These are phyloP conservation scores for Pseudomyrmex cubaensis DNA, from an alignment of 1,140 invertebrate species.

Conservation along the genomic window DNA sequence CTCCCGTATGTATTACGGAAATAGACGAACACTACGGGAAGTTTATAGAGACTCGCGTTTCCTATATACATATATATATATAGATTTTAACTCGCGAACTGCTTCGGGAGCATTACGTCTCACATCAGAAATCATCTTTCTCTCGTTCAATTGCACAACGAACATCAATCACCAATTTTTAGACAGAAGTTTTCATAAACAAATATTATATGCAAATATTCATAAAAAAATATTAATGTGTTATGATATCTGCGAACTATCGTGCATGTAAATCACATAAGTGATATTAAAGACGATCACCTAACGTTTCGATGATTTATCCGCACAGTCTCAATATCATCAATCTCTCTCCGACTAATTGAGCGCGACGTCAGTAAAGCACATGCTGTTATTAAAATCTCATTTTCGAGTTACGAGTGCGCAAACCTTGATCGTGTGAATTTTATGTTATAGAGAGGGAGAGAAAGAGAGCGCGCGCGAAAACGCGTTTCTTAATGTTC, in stretches of 20 bases:
- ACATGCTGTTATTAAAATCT: conserved; percentile 52
- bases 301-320: conserved; percentile 23
- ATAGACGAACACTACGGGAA: conserved; percentile 30
- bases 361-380: conserved; percentile 14
- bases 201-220: not conserved
- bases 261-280: conserved; percentile 1
- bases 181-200: not conserved
- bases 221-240: not conserved
- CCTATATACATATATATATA: not conserved
- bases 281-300: not conserved
- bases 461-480: not conserved
- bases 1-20: conserved; percentile 30
- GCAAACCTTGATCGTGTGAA: not conserved
- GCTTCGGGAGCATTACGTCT: not conserved
- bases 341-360: conserved; percentile 45
- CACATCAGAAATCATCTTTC: conserved; percentile 1
- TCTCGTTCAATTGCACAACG: not conserved
- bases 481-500: conserved; percentile 24
- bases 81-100: conserved; percentile 50
- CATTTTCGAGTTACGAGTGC: conserved; percentile 33
- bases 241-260: not conserved
- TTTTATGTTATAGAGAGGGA: not conserved
- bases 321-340: conserved; percentile 32
- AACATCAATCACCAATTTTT: not conserved
- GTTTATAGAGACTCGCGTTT: conserved; percentile 10